phyloP scores from a whole-genome alignment of 2,113 vertebrate species.

The Notechis scutatus region DNA sequence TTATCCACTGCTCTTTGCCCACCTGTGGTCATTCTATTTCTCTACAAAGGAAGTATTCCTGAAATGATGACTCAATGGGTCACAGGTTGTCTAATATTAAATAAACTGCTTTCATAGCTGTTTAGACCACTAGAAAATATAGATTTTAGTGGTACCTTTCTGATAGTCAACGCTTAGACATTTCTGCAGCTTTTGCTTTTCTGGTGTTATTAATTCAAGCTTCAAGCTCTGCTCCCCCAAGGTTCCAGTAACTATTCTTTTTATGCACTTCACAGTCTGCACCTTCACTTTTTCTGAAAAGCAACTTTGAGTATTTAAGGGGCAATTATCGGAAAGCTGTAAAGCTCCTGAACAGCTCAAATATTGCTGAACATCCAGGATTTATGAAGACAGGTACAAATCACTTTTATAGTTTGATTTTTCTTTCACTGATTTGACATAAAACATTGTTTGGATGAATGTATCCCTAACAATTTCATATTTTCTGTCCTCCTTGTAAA shows the following conservation, averaged over 20 bases:
- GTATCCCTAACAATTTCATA: background rate
- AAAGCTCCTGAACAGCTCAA: constrained; percentile 94
- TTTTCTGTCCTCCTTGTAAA: background rate
- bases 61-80: background rate
- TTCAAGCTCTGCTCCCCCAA: background rate
- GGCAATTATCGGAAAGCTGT: constrained; percentile 98
- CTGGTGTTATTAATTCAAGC: background rate
- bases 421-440: background rate
- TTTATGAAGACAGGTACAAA: constrained; percentile 93
- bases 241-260: constrained; percentile 23
- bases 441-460: background rate
- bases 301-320: constrained; percentile 97
- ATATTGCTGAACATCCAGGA: constrained; percentile 94
- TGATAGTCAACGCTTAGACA: background rate
- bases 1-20: background rate
- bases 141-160: background rate
- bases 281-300: constrained; percentile 96
- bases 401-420: background rate
- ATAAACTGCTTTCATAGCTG: background rate
- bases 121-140: background rate
- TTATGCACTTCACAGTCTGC: constrained; percentile 80
- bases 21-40: background rate
- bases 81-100: background rate
- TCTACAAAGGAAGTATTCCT: background rate
- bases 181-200: background rate